Conservation (phyloP, 2,113 vertebrate genomes). For the Leptodactylus fuscus region DNA sequence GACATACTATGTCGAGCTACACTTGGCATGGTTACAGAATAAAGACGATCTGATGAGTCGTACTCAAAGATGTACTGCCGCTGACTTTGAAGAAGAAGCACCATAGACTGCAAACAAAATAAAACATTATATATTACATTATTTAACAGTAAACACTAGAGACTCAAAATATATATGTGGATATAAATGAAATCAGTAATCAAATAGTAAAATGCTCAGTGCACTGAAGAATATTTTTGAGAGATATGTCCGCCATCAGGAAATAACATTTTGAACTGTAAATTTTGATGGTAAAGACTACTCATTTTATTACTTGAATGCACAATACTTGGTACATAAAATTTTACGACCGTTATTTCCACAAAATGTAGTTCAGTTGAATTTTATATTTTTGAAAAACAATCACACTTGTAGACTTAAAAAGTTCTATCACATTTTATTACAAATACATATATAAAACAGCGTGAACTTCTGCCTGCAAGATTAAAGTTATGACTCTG, state of each 20-base stretch:
- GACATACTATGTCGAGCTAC: constrained; percentile 97
- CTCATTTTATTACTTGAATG: constrained; percentile 37
- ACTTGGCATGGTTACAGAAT: constrained; percentile 96
- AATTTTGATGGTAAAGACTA: constrained; percentile 36
- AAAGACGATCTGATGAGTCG: constrained; percentile 88
- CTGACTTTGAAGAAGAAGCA: constrained; percentile 95
- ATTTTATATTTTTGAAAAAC: constrained; percentile 36
- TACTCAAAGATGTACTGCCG: constrained; percentile 97
- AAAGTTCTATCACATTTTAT: constrained; percentile 12
- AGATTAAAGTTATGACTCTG: background rate
- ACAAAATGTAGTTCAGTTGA: constrained; percentile 20
- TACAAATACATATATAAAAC: constrained; percentile 12
- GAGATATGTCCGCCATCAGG: constrained; percentile 13
- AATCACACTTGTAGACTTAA: constrained; percentile 6
- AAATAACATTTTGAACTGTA: constrained; percentile 32
- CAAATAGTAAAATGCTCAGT: background rate
- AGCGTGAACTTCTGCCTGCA: background rate
- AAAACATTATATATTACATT: constrained; percentile 26
- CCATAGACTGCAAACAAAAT: constrained; percentile 86
- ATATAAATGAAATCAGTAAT: constrained; percentile 34
- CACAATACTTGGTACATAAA: constrained; percentile 33
- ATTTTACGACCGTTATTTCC: constrained; percentile 34
- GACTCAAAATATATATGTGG: background rate
- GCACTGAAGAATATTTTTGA: background rate
- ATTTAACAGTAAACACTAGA: constrained; percentile 19